Percentiles rank a stretch among this genome's conserved stretches.
phyloP scores from a whole-genome alignment of 2,888 invertebrate genomes.

The Oscheius sp. region DNA sequence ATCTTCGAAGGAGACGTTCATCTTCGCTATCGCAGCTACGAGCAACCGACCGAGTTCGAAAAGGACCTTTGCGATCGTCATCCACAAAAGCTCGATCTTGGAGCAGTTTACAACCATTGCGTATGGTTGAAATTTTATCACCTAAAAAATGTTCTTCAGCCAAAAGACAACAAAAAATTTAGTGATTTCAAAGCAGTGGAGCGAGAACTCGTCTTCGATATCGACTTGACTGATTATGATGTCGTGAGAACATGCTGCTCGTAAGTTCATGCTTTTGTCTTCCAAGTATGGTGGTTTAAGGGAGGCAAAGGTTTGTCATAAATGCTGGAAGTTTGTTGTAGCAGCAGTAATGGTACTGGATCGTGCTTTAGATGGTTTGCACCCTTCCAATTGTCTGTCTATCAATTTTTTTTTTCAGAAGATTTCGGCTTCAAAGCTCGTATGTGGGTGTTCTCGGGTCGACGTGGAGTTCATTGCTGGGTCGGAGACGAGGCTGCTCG shows the following conservation, averaged over 20 bases:
- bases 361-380: constrained; percentile 82
- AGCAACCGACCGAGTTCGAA: constrained; percentile 84
- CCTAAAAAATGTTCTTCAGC: constrained; percentile 74
- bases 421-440: constrained; percentile 95
- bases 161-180: constrained; percentile 76
- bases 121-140: constrained; percentile 40
- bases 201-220: constrained; percentile 96
- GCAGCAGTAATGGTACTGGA: constrained; percentile 92
- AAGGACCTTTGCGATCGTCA: constrained; percentile 83
- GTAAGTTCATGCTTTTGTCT: constrained; percentile 45
- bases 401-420: constrained; percentile 78
- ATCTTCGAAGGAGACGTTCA: constrained; percentile 93
- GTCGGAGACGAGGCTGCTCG: constrained; percentile 90
- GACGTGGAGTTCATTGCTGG: constrained; percentile 99
- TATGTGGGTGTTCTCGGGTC: constrained; percentile 97
- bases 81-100: constrained; percentile 96
- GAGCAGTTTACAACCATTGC: constrained; percentile 82
- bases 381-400: not conserved
- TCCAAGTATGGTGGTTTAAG: constrained; percentile 64
- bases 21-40: constrained; percentile 88
- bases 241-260: constrained; percentile 88
- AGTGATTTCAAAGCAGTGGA: constrained; percentile 79
- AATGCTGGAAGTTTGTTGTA: constrained; percentile 97
- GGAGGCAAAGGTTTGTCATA: constrained; percentile 89
- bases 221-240: constrained; percentile 99